phyloP scores from a whole-genome alignment of 2,113 vertebrate species.

The Hippocampus barbouri region DNA sequence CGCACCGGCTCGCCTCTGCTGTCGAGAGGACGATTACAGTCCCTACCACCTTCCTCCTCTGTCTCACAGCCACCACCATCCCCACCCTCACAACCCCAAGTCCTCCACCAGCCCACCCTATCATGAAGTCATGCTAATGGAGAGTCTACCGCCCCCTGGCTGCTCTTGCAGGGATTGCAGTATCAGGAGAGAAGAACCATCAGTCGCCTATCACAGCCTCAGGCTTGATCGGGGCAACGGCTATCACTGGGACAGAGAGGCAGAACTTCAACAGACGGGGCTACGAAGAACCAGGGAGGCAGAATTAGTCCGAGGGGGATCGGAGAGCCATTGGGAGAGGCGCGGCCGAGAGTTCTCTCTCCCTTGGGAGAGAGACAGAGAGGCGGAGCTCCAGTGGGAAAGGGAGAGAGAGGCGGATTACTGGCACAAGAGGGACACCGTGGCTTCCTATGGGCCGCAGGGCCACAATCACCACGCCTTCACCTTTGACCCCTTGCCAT shows the following conservation, averaged over 20 bases:
- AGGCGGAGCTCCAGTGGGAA: slow-evolving; percentile 74
- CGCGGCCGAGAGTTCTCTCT: slow-evolving; percentile 68
- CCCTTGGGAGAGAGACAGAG: slow-evolving; percentile 75
- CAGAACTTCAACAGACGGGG: slow-evolving; percentile 68
- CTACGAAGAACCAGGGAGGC: slow-evolving; percentile 60
- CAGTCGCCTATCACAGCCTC: slow-evolving; percentile 69
- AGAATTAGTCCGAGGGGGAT: slow-evolving; percentile 54
- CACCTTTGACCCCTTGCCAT: slow-evolving; percentile 73
- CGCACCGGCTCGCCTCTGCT: slow-evolving; percentile 56
- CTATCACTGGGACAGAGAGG: slow-evolving; percentile 69
- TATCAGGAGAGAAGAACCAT: slow-evolving; percentile 71
- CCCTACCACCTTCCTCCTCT: slow-evolving; percentile 57
- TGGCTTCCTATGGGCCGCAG: slow-evolving; percentile 69
- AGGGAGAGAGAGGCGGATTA: slow-evolving; percentile 72
- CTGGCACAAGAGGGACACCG: slow-evolving; percentile 70
- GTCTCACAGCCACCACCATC: slow-evolving; percentile 54
- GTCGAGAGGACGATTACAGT: slow-evolving; percentile 62
- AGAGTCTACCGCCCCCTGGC: slow-evolving; percentile 63
- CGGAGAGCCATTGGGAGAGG: slow-evolving; percentile 68
- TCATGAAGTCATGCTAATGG: slow-evolving; percentile 78
- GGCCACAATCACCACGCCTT: slow-evolving; percentile 70
- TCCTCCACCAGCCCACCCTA: slow-evolving; percentile 66
- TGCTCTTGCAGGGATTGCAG: slow-evolving; percentile 79
- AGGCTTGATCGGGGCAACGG: slow-evolving; percentile 70
- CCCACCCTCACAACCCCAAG: slow-evolving; percentile 61